Evolutionary conservation across 2,113 vertebrate genomes (phyloP), one percentile per base, ranked within the genome.

Genomic region (Scytalopus superciliaris): DNA sequence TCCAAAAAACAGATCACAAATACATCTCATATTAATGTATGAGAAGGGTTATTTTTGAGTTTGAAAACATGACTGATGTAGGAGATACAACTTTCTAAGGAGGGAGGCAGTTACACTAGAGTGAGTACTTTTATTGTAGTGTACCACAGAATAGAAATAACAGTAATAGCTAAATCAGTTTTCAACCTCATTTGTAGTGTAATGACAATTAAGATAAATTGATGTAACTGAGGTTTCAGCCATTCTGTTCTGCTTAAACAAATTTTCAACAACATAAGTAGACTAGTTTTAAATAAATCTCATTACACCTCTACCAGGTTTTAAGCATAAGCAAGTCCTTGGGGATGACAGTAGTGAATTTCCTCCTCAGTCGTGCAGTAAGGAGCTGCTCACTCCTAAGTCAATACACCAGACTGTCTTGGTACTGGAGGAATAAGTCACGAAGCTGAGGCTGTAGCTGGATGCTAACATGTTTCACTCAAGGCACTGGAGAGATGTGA

Each of bases 381-480:
- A 84, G 57, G 31, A 72, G 52, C 40, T 67, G 19, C 52, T 85
- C 21, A 25, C 11, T 79, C 45, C 39, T 59, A 42, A 87, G 57
- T n/a, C 50, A 70, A 24, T 8, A 14, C 12, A 19, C n/a, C 49
- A 62, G 45, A 16, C 30, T 1, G 1, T 47, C 33, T 47, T 3
- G 0, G 22, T 78, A 27, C 44, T 68, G 47, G 60, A 82, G 62
- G 44, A 95, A 93, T 78, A 96, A 96, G 93, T 68, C 74, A 91
- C 90, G 59, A 85, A 92, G 47, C 19, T 89, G 57, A 79, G 66
- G 70, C 82, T 96, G 66, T 52, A 83, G 31, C 21, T 92, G 87
- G 83, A 95, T n/a, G 63, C 56, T 87, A 88, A 93, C 80, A 63
- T 57, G 49, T 92, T 95, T 94, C 80, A 93, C 14, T 87, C 69